phyloP scores from a whole-genome alignment of 1,140 invertebrate species.

The Meloidogyne floridensis region DNA sequence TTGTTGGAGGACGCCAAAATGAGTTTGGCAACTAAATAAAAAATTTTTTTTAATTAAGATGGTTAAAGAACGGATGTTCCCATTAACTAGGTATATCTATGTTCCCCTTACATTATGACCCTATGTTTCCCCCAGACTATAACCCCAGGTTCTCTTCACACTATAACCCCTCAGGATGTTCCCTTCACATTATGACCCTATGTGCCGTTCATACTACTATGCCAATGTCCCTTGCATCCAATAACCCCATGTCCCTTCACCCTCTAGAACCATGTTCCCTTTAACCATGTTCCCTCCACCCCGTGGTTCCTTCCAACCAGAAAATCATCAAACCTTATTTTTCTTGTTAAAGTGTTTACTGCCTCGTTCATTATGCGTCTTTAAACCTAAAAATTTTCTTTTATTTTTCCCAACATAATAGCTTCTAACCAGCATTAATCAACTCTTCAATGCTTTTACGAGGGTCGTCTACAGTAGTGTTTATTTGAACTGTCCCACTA shows the following conservation, averaged over 20 bases:
- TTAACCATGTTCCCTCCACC: background rate
- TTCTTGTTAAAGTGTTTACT: slow-evolving; percentile 24
- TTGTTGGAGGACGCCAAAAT: slow-evolving; percentile 18
- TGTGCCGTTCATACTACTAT: too few species aligned
- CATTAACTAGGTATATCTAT: too few species aligned
- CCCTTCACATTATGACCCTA: too few species aligned
- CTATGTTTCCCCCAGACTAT: too few species aligned
- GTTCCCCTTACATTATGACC: too few species aligned
- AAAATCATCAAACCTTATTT: background rate
- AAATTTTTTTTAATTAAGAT: background rate
- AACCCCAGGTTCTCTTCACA: too few species aligned
- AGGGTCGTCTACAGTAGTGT: slow-evolving; percentile 20
- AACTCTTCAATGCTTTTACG: slow-evolving; percentile 28
- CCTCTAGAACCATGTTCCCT: too few species aligned
- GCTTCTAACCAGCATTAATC: slow-evolving; percentile 18
- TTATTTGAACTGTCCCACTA: slow-evolving; percentile 27
- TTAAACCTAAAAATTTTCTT: background rate
- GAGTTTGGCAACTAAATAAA: slow-evolving; percentile 19
- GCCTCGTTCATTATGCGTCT: slow-evolving; percentile 11
- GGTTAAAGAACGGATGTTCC: too few species aligned
- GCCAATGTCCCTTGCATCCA: too few species aligned
- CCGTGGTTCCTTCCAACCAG: background rate
- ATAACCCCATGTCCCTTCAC: too few species aligned
- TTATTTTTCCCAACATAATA: background rate
- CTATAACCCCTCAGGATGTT: too few species aligned